Base-by-base conservation (phyloP, 2,797 vertebrate genomes). In the Neosilurus mollespiculum region DNA sequence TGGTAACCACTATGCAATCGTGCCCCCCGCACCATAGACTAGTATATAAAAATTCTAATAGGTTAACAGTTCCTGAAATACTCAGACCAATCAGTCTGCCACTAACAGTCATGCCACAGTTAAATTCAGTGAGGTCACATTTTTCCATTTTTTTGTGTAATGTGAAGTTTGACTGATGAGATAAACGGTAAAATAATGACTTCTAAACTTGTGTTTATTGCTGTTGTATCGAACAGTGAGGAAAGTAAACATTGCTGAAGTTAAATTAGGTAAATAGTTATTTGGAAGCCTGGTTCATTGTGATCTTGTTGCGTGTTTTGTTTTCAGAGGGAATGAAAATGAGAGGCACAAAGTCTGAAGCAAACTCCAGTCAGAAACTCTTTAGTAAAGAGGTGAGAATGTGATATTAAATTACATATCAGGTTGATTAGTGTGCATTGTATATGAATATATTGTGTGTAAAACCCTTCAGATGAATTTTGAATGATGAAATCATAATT, bases 361-460 rank as follows among this genome's bases (percentile, higher is more conserved):
- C 91, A 2, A 96, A 96, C 24, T 94, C 7, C 58, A 83, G 62
- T 51, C 75, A 62, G 22, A 81, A 84, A 66, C 30, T 87, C 26
- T 81, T 54, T 82, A 95, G 94, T 65, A 98, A 98, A 96, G 91
- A 95, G 93, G 98, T 97, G 84, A 90, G 94, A 93, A 84, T 71
- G 10, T 20, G 12, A 75, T 49, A 8, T 20, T 80, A 34, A 56
- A 26, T 49, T 26, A 15, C 24, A 49, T 22, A 54, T 76, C 72
- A 8, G 26, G 34, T 49, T 16, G 12, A 15, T 78, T 1, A 24
- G 15, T 78, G 22, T 62, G 9, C 14, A 78, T n/a, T 22, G 20
- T 49, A 16, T 34, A 58, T 34, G 9, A 58, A 18, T 58, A 58
- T 26, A 64, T 49, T 34, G 30, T 70, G 54, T 80, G 24, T 14